A percentile compares a stretch with the other conserved stretches of the same genome.
phyloP scores from a whole-genome alignment of 2,888 invertebrate species.

The Acheta domesticus region DNA sequence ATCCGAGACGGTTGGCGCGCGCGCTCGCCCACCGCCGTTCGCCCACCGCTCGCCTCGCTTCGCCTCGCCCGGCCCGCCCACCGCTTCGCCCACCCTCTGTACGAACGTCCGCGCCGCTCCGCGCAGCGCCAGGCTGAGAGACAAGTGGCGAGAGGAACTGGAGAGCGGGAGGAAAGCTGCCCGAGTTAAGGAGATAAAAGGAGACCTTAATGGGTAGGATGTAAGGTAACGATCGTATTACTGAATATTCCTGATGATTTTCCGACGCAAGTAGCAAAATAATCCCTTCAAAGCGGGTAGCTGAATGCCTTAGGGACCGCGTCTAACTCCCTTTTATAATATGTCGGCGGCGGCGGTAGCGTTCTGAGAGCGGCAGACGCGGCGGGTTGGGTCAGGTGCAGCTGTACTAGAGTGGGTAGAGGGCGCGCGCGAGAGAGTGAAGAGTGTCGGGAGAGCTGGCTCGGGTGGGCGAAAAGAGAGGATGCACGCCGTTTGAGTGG shows the following conservation, averaged over 20 bases:
- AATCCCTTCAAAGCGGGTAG: slow-evolving; percentile 52
- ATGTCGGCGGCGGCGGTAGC: neutral
- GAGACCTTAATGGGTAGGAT: slow-evolving; percentile 23
- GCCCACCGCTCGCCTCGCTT: no score
- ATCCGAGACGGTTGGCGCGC: neutral
- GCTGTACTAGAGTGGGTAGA: neutral
- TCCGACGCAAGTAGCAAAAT: slow-evolving; percentile 46
- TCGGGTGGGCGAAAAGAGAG: no score
- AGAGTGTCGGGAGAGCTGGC: no score
- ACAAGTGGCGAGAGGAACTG: neutral
- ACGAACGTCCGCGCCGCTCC: neutral
- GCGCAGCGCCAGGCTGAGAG: neutral
- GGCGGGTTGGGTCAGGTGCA: neutral
- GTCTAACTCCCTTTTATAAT: slow-evolving; percentile 20
- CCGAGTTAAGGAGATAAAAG: slow-evolving; percentile 23
- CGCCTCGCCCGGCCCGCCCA: no score
- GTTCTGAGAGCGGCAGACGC: neutral
- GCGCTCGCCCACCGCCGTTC: no score
- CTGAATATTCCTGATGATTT: slow-evolving; percentile 29
- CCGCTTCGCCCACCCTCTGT: neutral
- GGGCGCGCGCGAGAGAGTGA: no score
- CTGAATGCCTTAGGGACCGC: slow-evolving; percentile 48
- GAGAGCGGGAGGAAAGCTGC: neutral
- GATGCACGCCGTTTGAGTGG: no score
- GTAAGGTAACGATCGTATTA: slow-evolving; percentile 29